Evolutionary conservation across 2,113 vertebrate genomes (phyloP).

Genomic region (Hystrix cristata): DNA sequence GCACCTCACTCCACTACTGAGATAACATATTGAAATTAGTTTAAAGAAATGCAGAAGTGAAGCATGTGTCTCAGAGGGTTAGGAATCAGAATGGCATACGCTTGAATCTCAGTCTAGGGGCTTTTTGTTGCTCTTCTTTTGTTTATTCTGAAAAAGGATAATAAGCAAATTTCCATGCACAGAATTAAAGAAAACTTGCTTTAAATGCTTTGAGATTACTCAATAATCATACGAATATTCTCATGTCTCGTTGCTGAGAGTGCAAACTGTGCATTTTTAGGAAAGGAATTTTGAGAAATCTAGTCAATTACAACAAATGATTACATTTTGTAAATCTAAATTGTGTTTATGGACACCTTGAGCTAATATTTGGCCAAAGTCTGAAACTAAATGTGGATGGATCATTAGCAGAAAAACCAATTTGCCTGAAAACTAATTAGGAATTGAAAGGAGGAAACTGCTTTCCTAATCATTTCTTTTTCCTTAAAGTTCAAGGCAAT

Average conservation of each 20-base stretch:
- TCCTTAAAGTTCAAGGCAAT: conserved; percentile 57
- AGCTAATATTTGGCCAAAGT: conserved; percentile 38
- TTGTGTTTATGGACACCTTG: conserved; percentile 26
- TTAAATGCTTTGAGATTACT: conserved; percentile 11
- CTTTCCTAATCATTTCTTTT: background rate
- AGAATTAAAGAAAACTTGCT: conserved; percentile 14
- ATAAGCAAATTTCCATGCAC: background rate
- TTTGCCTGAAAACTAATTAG: conserved; percentile 55
- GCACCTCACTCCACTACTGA: background rate
- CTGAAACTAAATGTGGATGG: background rate
- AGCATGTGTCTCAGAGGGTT: background rate
- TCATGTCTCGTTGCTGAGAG: background rate
- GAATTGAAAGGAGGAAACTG: background rate
- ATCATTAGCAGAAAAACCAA: background rate
- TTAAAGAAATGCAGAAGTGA: background rate
- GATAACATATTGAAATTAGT: background rate
- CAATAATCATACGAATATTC: background rate
- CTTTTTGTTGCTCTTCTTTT: background rate
- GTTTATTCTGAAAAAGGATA: background rate
- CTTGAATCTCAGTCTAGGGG: background rate
- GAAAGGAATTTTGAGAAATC: background rate
- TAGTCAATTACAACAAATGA: background rate
- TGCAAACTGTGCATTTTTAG: conserved; percentile 24
- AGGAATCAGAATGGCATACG: background rate
- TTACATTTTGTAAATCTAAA: background rate